These are phyloP conservation scores for Scomber japonicus DNA, from an alignment of 2,113 vertebrate species.

Conservation along the genomic window DNA sequence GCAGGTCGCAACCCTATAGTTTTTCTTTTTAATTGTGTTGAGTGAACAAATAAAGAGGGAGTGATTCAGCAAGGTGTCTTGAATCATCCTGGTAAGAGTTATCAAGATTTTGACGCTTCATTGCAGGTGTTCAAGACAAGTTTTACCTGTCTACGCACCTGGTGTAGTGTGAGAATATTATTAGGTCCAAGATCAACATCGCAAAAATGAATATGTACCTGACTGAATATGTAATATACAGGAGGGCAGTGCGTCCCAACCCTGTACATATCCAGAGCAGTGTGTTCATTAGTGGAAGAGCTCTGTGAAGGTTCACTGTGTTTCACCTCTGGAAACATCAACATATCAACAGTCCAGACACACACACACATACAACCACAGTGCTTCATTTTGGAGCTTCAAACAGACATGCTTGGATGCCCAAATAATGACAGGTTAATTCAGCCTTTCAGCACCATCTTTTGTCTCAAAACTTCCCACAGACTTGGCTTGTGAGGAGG, in stretches of 20 bases:
- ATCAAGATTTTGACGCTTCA: slow-evolving; percentile 56
- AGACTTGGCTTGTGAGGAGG: slow-evolving; percentile 51
- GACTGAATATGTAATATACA: slow-evolving; percentile 49
- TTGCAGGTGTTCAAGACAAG: slow-evolving; percentile 66
- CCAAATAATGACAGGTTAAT: slow-evolving; percentile 76
- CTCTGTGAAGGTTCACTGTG: slow-evolving; percentile 67
- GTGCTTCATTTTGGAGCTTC: slow-evolving; percentile 53
- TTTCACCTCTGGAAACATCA: slow-evolving; percentile 72
- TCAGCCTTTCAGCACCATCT: slow-evolving; percentile 75
- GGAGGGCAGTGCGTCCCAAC: slow-evolving; percentile 4
- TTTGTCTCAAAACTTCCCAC: slow-evolving; percentile 73
- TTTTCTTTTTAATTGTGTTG: slow-evolving; percentile 16
- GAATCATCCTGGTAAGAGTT: slow-evolving; percentile 51
- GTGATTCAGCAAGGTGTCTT: slow-evolving; percentile 56
- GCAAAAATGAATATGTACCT: slow-evolving; percentile 18
- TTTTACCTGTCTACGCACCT: slow-evolving; percentile 65
- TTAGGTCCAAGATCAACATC: slow-evolving; percentile 53
- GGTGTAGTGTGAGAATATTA: slow-evolving; percentile 43
- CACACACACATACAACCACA: slow-evolving; percentile 35
- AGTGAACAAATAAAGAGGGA: slow-evolving; percentile 46
- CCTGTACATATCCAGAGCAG: slow-evolving; percentile 36
- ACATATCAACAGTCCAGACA: slow-evolving; percentile 62
- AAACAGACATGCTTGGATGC: slow-evolving; percentile 57
- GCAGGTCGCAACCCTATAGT: slow-evolving; percentile 31
- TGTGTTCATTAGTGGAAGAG: slow-evolving; percentile 57